phyloP scores from a whole-genome alignment of 2,888 invertebrate species.

The Aplocera efformata region DNA sequence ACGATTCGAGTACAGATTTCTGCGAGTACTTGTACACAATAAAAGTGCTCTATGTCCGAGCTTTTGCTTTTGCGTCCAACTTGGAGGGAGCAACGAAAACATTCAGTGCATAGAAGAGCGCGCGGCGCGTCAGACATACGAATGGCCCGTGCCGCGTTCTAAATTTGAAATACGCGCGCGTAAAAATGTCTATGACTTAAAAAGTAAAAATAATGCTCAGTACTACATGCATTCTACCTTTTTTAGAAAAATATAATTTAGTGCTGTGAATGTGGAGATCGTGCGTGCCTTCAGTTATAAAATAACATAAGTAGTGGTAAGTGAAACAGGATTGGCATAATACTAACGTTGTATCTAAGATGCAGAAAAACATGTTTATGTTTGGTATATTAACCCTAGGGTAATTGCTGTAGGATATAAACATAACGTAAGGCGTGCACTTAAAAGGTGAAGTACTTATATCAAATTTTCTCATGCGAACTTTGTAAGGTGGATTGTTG shows the following conservation, averaged over 20 bases:
- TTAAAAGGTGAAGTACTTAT: slow-evolving; percentile 16
- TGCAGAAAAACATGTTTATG: slow-evolving; percentile 43
- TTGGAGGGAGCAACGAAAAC: slow-evolving; percentile 43
- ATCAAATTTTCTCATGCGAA: slow-evolving; percentile 16
- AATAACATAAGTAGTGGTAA: slow-evolving; percentile 53
- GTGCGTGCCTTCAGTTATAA: slow-evolving; percentile 32
- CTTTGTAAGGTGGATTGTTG: slow-evolving; percentile 8
- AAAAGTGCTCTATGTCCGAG: slow-evolving; percentile 14
- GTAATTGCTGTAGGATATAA: slow-evolving; percentile 28
- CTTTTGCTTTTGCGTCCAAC: slow-evolving; percentile 20
- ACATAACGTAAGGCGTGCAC: slow-evolving; percentile 17
- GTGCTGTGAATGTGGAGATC: slow-evolving; percentile 47
- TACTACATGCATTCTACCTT: slow-evolving; percentile 22
- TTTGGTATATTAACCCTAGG: slow-evolving; percentile 39
- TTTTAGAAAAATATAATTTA: slow-evolving; percentile 32
- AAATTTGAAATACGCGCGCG: slow-evolving; percentile 46
- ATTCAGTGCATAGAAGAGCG: slow-evolving; percentile 62
- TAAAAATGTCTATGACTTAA: slow-evolving; percentile 37
- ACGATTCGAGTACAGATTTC: slow-evolving; percentile 2
- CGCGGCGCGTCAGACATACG: slow-evolving; percentile 50
- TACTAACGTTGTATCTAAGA: slow-evolving; percentile 37
- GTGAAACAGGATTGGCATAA: slow-evolving; percentile 50
- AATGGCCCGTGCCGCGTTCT: slow-evolving; percentile 33
- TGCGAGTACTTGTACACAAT: slow-evolving; percentile 3
- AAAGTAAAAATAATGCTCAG: slow-evolving; percentile 39